Percentiles rank a stretch among this genome's conserved stretches.
Evolutionary conservation across 2,888 invertebrate genomes (phyloP).

Genomic region (Coenonympha glycerion): DNA sequence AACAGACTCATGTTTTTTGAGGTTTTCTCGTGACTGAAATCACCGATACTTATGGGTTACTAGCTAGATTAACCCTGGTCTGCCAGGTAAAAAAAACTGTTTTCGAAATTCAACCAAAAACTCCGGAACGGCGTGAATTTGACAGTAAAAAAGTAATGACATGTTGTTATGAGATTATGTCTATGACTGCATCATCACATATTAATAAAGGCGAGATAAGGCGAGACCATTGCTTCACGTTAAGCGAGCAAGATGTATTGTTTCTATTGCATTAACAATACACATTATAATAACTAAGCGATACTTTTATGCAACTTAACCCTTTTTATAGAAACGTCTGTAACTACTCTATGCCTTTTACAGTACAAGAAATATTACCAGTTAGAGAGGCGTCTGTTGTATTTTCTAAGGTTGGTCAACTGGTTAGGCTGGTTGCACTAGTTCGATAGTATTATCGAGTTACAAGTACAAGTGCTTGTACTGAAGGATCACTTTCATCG

Average conservation of each 20-base stretch:
- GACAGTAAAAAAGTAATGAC: too few species aligned
- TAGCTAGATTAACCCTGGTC: too few species aligned
- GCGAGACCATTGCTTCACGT: conserved; percentile 7
- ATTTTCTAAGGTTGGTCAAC: background rate
- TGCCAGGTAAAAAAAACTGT: background rate
- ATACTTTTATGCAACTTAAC: background rate
- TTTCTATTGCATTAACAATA: background rate
- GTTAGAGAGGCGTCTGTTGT: background rate
- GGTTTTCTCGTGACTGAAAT: too few species aligned
- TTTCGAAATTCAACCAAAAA: too few species aligned
- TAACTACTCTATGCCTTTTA: too few species aligned
- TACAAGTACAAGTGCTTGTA: background rate
- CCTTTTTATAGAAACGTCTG: background rate
- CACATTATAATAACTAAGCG: background rate
- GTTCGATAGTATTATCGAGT: background rate
- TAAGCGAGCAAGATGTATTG: conserved; percentile 1
- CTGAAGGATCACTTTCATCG: background rate
- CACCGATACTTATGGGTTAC: too few species aligned
- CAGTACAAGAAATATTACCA: background rate
- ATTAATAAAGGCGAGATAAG: too few species aligned
- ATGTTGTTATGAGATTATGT: too few species aligned
- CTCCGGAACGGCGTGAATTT: too few species aligned
- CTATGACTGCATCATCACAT: too few species aligned
- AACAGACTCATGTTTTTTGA: too few species aligned
- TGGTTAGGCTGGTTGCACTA: background rate